phyloP scores from a whole-genome alignment of 2,888 invertebrate genomes.

The Drosophila robusta region DNA sequence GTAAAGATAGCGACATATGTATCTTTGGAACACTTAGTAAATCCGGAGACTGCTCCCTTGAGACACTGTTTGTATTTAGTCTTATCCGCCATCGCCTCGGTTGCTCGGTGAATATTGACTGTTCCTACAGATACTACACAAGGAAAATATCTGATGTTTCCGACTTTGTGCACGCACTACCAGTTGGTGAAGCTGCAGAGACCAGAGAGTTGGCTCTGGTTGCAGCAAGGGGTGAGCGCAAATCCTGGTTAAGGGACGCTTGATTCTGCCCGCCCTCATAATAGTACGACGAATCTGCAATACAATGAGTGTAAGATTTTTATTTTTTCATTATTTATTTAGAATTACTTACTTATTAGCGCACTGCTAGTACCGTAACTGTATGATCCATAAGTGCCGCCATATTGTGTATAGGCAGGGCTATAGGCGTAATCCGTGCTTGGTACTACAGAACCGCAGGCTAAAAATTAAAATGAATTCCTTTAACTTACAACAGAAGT shows the following conservation, averaged over 20 bases:
- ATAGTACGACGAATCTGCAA: slow-evolving; percentile 88
- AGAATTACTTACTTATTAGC: slow-evolving; percentile 87
- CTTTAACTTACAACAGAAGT: background rate
- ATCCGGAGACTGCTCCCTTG: background rate
- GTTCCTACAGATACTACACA: slow-evolving; percentile 72
- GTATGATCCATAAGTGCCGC: slow-evolving; percentile 87
- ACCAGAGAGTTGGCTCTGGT: slow-evolving; percentile 90
- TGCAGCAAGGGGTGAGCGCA: slow-evolving; percentile 89
- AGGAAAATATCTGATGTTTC: slow-evolving; percentile 85
- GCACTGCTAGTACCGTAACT: slow-evolving; percentile 88
- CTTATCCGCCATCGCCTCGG: too few relatives aligned
- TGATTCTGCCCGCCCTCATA: slow-evolving; percentile 86
- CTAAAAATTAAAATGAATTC: slow-evolving; percentile 80
- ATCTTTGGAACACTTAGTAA: slow-evolving; percentile 12
- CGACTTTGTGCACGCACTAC: slow-evolving; percentile 89
- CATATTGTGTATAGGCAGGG: slow-evolving; percentile 88
- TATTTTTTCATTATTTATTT: background rate
- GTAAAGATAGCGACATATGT: background rate
- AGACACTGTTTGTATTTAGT: too few relatives aligned
- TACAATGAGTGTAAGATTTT: background rate
- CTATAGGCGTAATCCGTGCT: slow-evolving; percentile 90
- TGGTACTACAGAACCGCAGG: slow-evolving; percentile 88
- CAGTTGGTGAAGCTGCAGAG: slow-evolving; percentile 90
- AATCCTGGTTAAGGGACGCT: slow-evolving; percentile 86
- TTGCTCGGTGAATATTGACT: slow-evolving; percentile 2